Percentiles rank a stretch among this genome's conserved stretches.
Evolutionary conservation across 2,113 vertebrate genomes (phyloP).

Genomic region (Scalopus aquaticus): DNA sequence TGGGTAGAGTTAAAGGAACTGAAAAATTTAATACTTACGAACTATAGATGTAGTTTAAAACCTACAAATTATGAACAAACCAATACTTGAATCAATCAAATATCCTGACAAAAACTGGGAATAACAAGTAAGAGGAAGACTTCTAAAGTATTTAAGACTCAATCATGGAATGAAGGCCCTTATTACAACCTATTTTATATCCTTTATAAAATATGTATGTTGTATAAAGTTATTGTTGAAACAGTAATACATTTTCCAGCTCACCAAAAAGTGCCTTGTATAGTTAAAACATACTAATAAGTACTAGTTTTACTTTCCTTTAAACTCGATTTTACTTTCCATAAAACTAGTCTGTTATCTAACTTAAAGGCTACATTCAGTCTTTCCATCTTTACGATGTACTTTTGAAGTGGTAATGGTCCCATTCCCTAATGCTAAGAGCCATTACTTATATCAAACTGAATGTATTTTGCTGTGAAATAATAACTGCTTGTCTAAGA

Average conservation of each 20-base stretch:
- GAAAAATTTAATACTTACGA: background rate
- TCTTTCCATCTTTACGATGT: background rate
- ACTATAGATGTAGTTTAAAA: background rate
- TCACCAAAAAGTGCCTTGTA: background rate
- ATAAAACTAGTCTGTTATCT: background rate
- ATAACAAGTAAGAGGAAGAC: background rate
- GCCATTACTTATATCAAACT: background rate
- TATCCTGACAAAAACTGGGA: background rate
- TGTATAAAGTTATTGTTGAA: background rate
- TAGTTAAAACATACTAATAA: slow-evolving; percentile 2
- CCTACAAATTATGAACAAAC: background rate
- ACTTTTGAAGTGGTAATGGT: background rate
- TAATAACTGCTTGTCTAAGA: background rate
- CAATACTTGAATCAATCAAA: background rate
- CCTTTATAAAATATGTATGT: background rate
- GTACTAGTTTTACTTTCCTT: background rate
- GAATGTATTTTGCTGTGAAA: background rate
- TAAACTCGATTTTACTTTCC: slow-evolving; percentile 16
- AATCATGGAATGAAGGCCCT: background rate
- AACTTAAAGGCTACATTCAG: background rate
- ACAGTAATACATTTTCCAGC: background rate
- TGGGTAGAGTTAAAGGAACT: background rate
- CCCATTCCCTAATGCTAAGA: background rate
- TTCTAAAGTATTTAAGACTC: background rate
- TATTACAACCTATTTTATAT: background rate